phyloP scores from a whole-genome alignment of 2,113 vertebrate species.

The Columba janthina region DNA sequence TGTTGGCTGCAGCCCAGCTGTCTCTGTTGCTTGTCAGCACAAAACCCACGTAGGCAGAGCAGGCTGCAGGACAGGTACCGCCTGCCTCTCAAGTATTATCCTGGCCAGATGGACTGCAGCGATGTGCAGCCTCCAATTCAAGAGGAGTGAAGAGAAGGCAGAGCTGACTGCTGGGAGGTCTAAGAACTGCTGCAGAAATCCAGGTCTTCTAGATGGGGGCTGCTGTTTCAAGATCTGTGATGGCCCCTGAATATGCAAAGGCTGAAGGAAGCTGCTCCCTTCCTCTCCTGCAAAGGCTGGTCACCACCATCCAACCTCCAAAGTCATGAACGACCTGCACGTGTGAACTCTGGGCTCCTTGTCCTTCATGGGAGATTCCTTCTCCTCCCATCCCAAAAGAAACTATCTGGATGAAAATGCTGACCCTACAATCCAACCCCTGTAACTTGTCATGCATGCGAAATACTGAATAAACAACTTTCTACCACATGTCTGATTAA shows the following conservation, averaged over 20 bases:
- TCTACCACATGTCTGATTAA: background rate
- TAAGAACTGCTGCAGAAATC: background rate
- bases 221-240: background rate
- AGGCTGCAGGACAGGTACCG: background rate
- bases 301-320: background rate
- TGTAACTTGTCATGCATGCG: background rate
- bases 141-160: background rate
- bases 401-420: background rate
- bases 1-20: rapidly evolving
- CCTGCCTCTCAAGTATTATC: background rate
- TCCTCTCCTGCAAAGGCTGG: background rate
- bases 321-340: background rate
- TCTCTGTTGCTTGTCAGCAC: background rate
- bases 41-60: background rate
- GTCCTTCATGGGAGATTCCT: rapidly evolving
- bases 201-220: background rate
- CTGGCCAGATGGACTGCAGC: background rate
- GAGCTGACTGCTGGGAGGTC: background rate
- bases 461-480: background rate
- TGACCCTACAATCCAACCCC: background rate
- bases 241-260: background rate
- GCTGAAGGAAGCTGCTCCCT: background rate
- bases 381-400: background rate
- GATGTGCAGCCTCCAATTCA: background rate
- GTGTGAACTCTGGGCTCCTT: background rate